These are phyloP conservation scores for Cyprinodon variegatus DNA, from an alignment of 2,113 vertebrate species.

Conservation along the genomic window DNA sequence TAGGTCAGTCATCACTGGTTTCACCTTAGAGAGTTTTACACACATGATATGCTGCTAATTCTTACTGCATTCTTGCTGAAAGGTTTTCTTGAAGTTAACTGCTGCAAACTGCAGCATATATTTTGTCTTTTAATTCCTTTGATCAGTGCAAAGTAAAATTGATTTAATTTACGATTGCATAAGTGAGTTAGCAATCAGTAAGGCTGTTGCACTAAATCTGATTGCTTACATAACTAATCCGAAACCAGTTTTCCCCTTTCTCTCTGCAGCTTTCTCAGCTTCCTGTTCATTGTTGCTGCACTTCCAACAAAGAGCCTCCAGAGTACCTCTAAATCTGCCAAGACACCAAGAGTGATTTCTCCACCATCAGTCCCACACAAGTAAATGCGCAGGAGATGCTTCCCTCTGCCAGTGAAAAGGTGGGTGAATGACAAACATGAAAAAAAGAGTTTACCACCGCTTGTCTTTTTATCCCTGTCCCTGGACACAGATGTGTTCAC, in stretches of 20 bases:
- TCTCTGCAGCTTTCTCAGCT: slow-evolving; percentile 20
- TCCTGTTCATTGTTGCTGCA: slow-evolving; percentile 39
- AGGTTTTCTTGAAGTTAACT: too few relatives aligned
- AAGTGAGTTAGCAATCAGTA: slow-evolving; percentile 19
- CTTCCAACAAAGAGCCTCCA: slow-evolving; percentile 52
- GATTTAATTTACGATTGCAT: slow-evolving; percentile 28
- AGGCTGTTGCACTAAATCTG: slow-evolving; percentile 44
- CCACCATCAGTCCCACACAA: slow-evolving; percentile 54
- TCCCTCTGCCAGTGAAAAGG: slow-evolving; percentile 62
- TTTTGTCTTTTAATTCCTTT: neutral
- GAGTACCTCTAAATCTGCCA: slow-evolving; percentile 56
- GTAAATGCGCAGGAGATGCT: slow-evolving; percentile 62
- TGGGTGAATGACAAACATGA: slow-evolving; percentile 65
- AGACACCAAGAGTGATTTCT: slow-evolving; percentile 59
- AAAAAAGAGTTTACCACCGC: slow-evolving; percentile 16
- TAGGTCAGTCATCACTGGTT: too few relatives aligned
- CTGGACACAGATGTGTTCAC: slow-evolving; percentile 28
- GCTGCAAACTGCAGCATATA: neutral
- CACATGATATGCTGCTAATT: too few relatives aligned
- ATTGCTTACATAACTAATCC: slow-evolving; percentile 70
- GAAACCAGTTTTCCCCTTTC: slow-evolving; percentile 27
- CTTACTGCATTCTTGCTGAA: too few relatives aligned
- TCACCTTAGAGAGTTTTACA: too few relatives aligned
- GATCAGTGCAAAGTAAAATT: slow-evolving; percentile 28
- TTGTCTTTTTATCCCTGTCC: slow-evolving; percentile 38